A percentile compares a stretch with the other conserved stretches of the same genome.
Conservation (phyloP, 2,797 vertebrate species). For the Scleropages formosus region DNA sequence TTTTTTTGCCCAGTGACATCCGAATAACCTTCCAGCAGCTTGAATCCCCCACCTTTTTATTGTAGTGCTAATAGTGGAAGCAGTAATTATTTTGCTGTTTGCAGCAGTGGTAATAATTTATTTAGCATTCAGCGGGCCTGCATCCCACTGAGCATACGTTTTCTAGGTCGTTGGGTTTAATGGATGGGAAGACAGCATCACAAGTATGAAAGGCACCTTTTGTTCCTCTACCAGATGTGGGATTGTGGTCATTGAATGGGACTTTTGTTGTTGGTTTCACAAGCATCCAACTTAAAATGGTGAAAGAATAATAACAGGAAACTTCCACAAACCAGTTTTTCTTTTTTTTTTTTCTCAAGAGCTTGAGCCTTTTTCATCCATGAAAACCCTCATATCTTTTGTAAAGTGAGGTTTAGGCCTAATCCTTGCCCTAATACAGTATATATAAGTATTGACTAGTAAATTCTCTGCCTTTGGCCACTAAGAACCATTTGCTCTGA, state of each 20-base stretch:
- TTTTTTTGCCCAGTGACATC: neutral
- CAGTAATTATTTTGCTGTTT: constrained; percentile 20
- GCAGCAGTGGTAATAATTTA: constrained; percentile 22
- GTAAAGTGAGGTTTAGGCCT: neutral
- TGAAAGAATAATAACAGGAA: neutral
- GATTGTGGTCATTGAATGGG: neutral
- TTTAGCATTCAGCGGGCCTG: constrained; percentile 21
- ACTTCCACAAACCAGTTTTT: neutral
- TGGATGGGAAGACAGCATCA: neutral
- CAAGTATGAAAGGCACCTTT: neutral
- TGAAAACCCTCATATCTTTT: neutral
- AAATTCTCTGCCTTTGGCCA: neutral
- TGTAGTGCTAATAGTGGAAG: neutral
- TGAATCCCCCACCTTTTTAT: constrained; percentile 1
- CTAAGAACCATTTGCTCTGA: neutral
- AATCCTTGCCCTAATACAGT: constrained; percentile 2
- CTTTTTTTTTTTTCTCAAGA: neutral
- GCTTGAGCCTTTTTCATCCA: neutral
- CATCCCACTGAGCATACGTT: neutral
- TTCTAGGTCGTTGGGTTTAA: constrained; percentile 20
- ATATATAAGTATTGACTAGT: neutral
- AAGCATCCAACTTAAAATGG: neutral
- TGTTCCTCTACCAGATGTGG: neutral
- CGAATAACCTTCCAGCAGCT: neutral
- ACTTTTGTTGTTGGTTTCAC: neutral